These are phyloP conservation scores for Pseudoatta argentina DNA, from an alignment of 1,140 invertebrate genomes.

Conservation along the genomic window DNA sequence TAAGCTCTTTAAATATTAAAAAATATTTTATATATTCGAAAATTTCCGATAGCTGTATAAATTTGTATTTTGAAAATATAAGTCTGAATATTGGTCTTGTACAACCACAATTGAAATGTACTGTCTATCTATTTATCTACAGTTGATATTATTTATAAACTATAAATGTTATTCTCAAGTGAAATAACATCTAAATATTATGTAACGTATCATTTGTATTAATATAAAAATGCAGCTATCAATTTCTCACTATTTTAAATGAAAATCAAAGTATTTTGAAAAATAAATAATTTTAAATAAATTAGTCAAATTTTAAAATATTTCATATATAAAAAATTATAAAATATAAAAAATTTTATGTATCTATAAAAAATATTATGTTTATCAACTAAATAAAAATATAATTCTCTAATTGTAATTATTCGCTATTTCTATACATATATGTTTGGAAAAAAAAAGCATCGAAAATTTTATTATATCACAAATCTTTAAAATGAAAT, in stretches of 20 bases:
- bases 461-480: not conserved
- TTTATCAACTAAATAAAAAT: not conserved
- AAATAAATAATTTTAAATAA: too few species aligned
- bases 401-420: not conserved
- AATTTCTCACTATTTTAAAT: not conserved
- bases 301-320: too few species aligned
- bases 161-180: not conserved
- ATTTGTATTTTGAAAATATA: slow-evolving; percentile 19
- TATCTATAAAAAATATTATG: too few species aligned
- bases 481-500: not conserved
- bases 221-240: not conserved
- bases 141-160: too few species aligned
- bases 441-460: not conserved
- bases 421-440: not conserved
- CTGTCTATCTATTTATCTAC: too few species aligned
- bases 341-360: too few species aligned
- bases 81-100: not conserved
- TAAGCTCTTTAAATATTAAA: not conserved
- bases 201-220: not conserved
- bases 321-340: too few species aligned
- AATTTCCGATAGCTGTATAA: not conserved
- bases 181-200: not conserved
- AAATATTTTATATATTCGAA: not conserved
- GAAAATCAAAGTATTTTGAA: too few species aligned
- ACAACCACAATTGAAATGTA: not conserved